Conservation (phyloP, 2,888 invertebrate species). For the Scaptomyza caliginosa region DNA sequence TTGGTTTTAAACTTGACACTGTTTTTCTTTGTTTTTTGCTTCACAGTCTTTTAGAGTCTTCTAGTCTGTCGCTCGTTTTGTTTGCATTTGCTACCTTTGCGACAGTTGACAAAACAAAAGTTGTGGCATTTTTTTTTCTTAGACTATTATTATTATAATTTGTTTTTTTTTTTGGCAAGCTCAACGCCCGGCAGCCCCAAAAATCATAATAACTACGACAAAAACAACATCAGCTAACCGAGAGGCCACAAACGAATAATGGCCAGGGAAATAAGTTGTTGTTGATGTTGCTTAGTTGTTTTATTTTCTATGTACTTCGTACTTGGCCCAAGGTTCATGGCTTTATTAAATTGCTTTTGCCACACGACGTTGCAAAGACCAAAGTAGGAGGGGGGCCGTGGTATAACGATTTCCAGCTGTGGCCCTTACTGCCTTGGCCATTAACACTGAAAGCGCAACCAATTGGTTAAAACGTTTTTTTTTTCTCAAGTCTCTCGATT, state of each 20-base stretch:
- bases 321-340: conserved; percentile 75
- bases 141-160: conserved; percentile 2
- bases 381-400: background rate
- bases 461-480: conserved; percentile 40
- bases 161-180: conserved; percentile 46
- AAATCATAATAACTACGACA: conserved; percentile 48
- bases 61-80: conserved; percentile 12
- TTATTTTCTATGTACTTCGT: conserved; percentile 54
- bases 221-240: conserved; percentile 29
- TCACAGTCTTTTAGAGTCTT: conserved; percentile 20
- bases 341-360: conserved; percentile 72
- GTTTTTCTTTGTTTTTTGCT: conserved; percentile 31
- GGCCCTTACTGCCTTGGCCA: conserved; percentile 60
- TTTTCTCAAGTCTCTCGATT: conserved; percentile 39
- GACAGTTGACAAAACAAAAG: conserved; percentile 58
- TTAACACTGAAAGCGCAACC: conserved; percentile 72
- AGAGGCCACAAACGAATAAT: conserved; percentile 37
- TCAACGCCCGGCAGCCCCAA: conserved; percentile 56
- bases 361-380: conserved; percentile 35
- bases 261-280: conserved; percentile 17
- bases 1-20: conserved; percentile 74
- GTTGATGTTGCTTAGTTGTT: conserved; percentile 40
- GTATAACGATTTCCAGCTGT: conserved; percentile 57
- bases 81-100: conserved; percentile 27
- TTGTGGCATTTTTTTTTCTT: conserved; percentile 17